Conservation (phyloP, 2,113 vertebrate species). For the Phocoena phocoena region DNA sequence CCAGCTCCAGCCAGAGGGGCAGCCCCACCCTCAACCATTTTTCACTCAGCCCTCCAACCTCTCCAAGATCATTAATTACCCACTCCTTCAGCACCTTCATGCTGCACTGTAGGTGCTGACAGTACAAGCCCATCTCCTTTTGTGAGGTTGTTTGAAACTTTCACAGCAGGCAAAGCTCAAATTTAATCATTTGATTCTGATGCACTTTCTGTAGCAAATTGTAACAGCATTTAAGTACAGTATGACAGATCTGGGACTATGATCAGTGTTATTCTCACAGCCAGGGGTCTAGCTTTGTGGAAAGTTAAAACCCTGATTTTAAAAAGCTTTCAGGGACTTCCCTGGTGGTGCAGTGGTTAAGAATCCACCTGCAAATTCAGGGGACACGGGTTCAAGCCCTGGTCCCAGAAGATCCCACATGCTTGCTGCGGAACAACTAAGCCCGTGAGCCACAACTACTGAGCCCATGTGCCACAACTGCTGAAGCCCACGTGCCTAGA, state of each 20-base stretch:
- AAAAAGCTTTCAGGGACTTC: neutral
- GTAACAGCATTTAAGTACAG: neutral
- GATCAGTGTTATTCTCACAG: slow-evolving; percentile 9
- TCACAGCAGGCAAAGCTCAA: neutral
- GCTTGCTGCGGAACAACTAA: too few relatives aligned
- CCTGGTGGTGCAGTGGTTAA: too few relatives aligned
- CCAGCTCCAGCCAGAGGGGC: neutral
- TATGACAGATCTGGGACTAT: neutral
- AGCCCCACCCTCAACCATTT: neutral
- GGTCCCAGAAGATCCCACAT: too few relatives aligned
- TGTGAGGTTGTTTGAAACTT: neutral
- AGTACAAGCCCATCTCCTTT: neutral
- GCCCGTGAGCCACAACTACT: too few relatives aligned
- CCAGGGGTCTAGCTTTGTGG: neutral
- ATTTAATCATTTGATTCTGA: slow-evolving; percentile 34
- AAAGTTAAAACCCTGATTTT: neutral
- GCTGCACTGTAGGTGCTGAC: neutral
- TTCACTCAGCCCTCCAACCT: neutral
- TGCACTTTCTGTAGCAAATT: neutral
- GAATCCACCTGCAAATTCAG: too few relatives aligned
- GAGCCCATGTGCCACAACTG: too few relatives aligned
- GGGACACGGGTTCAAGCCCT: too few relatives aligned
- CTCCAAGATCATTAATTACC: neutral
- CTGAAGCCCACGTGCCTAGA: too few relatives aligned
- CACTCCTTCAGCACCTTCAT: neutral